phyloP scores from a whole-genome alignment of 2,888 invertebrate species.

The Nymphalis c-album region DNA sequence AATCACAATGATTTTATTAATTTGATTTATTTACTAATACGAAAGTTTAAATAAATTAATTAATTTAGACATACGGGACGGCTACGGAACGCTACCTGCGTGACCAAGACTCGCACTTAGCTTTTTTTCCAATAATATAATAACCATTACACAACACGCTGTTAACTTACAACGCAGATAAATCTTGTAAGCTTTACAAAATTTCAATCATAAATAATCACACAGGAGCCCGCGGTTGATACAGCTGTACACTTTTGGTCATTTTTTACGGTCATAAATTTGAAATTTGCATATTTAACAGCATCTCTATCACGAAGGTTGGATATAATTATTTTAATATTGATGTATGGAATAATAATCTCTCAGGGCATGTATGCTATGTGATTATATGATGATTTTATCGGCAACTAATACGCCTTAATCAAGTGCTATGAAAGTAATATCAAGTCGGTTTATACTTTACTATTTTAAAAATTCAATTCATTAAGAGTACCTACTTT shows the following conservation, averaged over 20 bases:
- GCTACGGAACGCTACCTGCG: too few species aligned
- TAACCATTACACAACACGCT: not conserved
- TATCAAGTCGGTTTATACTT: too few species aligned
- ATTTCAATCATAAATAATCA: constrained; percentile 25
- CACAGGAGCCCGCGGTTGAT: constrained; percentile 27
- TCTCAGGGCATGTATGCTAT: constrained; percentile 23
- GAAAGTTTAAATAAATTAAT: too few species aligned
- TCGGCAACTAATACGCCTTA: constrained; percentile 40
- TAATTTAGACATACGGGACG: too few species aligned
- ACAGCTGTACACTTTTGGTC: constrained; percentile 19
- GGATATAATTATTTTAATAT: constrained; percentile 37
- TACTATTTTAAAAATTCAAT: too few species aligned
- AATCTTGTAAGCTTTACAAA: not conserved
- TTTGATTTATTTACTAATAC: too few species aligned
- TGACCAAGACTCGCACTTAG: too few species aligned
- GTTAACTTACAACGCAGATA: not conserved
- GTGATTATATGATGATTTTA: constrained; percentile 39
- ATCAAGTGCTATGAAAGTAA: constrained; percentile 27
- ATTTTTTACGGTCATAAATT: constrained; percentile 38
- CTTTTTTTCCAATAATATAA: too few species aligned
- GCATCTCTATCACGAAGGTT: constrained; percentile 30
- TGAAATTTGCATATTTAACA: constrained; percentile 41
- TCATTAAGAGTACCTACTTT: too few species aligned
- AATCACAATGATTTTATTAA: too few species aligned
- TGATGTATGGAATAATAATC: constrained; percentile 37